These are phyloP conservation scores for Epinotia bilunana DNA, from an alignment of 2,888 invertebrate species.

Conservation along the genomic window DNA sequence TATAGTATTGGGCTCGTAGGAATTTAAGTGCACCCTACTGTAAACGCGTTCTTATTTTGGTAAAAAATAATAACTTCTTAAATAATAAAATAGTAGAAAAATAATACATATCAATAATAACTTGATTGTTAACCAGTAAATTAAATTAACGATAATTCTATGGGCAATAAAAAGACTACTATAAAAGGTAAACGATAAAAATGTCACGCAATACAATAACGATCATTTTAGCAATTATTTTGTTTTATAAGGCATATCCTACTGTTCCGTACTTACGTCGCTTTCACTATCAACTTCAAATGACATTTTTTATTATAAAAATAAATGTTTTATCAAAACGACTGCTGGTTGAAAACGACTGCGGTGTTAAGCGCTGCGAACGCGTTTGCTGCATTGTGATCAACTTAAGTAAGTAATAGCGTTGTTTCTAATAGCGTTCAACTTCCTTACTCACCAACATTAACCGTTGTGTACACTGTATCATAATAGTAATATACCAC, in stretches of 20 bases:
- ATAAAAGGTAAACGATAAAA: constrained; percentile 28
- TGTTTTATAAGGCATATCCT: background rate
- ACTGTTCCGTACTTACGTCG: constrained; percentile 33
- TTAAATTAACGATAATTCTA: constrained; percentile 11
- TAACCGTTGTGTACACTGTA: constrained; percentile 30
- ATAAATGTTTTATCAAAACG: constrained; percentile 4
- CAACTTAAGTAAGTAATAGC: constrained; percentile 5
- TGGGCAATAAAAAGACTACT: background rate
- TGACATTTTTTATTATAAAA: constrained; percentile 14
- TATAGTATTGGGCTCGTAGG: no score
- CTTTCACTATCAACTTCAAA: constrained; percentile 34
- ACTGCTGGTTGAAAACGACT: constrained; percentile 23
- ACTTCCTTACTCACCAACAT: constrained; percentile 40
- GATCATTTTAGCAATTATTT: background rate
- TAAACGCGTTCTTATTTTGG: background rate
- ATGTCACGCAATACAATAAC: constrained; percentile 22
- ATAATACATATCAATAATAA: background rate
- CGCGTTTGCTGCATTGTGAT: constrained; percentile 35
- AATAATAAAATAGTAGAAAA: background rate
- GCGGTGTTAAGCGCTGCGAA: constrained; percentile 19
- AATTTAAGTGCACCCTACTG: background rate
- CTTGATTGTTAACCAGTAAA: background rate
- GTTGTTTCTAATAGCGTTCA: constrained; percentile 20
- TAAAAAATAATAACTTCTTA: background rate
- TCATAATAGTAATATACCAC: constrained; percentile 15